phyloP scores from a whole-genome alignment of 2,888 invertebrate genomes.

The Eubasilissa splendida region DNA sequence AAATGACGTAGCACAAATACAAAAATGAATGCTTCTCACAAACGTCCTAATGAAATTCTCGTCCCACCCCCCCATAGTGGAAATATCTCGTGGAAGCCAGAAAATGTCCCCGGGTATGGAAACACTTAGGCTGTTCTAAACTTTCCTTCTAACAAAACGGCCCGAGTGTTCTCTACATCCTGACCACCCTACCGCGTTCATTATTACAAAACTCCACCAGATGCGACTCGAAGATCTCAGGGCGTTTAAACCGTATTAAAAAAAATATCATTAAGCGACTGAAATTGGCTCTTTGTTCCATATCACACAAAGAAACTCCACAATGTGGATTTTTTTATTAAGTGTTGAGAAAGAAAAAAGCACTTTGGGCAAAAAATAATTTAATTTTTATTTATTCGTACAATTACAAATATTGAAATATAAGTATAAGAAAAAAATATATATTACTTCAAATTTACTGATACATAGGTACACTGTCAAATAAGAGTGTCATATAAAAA shows the following conservation, averaged over 20 bases:
- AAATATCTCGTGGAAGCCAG: neutral
- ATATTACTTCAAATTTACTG: too few species aligned
- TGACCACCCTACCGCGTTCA: constrained; percentile 42
- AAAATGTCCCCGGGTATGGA: constrained; percentile 44
- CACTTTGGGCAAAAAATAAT: too few species aligned
- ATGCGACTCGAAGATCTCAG: constrained; percentile 24
- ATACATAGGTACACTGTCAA: too few species aligned
- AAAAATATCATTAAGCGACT: too few species aligned
- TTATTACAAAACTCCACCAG: constrained; percentile 47
- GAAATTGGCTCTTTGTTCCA: too few species aligned
- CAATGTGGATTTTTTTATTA: too few species aligned
- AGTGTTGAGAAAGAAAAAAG: too few species aligned
- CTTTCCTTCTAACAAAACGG: constrained; percentile 50
- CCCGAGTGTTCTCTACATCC: constrained; percentile 28
- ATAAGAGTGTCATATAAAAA: too few species aligned
- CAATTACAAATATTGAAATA: too few species aligned
- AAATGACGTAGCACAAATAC: neutral
- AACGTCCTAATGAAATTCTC: constrained; percentile 56
- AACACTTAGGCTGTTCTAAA: constrained; percentile 52
- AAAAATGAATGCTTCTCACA: constrained; percentile 28
- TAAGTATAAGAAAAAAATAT: too few species aligned
- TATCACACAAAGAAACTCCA: too few species aligned
- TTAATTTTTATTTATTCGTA: too few species aligned
- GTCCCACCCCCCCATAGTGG: constrained; percentile 26
- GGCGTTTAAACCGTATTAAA: neutral